Base-by-base conservation (phyloP, 2,113 vertebrate species). In the Peucedramus taeniatus region DNA sequence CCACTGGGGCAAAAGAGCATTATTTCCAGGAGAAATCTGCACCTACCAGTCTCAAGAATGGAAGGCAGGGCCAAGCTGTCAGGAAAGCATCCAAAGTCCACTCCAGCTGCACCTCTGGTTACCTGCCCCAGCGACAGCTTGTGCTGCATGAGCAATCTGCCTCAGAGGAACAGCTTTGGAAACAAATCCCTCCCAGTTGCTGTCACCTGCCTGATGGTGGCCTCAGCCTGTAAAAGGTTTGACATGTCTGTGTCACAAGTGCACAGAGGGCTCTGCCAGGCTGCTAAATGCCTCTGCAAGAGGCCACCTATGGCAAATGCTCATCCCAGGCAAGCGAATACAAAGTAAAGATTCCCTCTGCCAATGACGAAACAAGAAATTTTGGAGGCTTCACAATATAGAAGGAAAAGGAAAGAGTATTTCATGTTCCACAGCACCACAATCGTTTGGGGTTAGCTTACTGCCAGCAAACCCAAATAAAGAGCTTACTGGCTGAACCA, bases 401-500 rank as follows among this genome's bases (percentile, higher is more conserved):
- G 42, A 84, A 63, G 35, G n/a, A 72, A 93, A 91, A 89, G 50
- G 13, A 61, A 61, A 53, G 44, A 61, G 40, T 27, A 94, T 61
- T 54, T 63, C 1, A 7, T 15, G 51, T 74, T 89, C 70, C 15
- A 35, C 54, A 83, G 81, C 49, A 74, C 63, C 94, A 87, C 56
- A 63, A 40, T 21, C 60, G 74, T 51, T 28, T 75, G 72, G 60
- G 78, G 72, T 50, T 63, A 39, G 69, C 94, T 95, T 72, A 42
- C 76, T 92, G 50, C 77, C 50, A 83, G 79, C 92, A 90, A 90
- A 88, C 23, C 85, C 90, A 96, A 95, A 82, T 30, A 94, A 94
- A 95, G 75, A 93, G 81, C n/a, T 42, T 53, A 39, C 20, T 69
- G 76, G 74, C 39, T 94, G 85, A 97, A 87, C 7, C 7, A 28